Evolutionary conservation across 2,888 invertebrate species (phyloP).

Genomic region (Listrodromus nycthemerus): DNA sequence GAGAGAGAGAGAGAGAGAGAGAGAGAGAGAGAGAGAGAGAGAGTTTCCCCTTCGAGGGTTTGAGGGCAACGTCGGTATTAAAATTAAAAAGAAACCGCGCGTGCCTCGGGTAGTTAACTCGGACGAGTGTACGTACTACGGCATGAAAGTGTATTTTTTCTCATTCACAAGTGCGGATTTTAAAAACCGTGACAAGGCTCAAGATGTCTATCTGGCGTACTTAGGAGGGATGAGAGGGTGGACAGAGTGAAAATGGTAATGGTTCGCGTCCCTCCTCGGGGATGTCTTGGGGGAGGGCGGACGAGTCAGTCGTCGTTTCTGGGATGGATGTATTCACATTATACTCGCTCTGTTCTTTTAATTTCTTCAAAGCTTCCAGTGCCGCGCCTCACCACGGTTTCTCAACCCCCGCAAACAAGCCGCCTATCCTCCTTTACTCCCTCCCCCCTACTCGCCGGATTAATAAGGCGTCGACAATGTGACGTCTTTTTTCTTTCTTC

Average conservation of each 20-base stretch:
- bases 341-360: slow-evolving; percentile 83
- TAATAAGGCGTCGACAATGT: slow-evolving; percentile 84
- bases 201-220: slow-evolving; percentile 82
- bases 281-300: slow-evolving; percentile 58
- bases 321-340: slow-evolving; percentile 84
- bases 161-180: slow-evolving; percentile 72
- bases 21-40: neutral
- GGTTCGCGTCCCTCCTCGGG: slow-evolving; percentile 70
- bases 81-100: slow-evolving; percentile 32
- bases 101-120: slow-evolving; percentile 46
- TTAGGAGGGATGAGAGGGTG: slow-evolving; percentile 70
- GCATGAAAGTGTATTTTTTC: slow-evolving; percentile 19
- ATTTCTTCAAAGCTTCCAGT: slow-evolving; percentile 82
- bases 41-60: neutral
- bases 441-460: slow-evolving; percentile 75
- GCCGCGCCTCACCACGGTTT: slow-evolving; percentile 65
- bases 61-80: slow-evolving; percentile 25
- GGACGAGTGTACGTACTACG: slow-evolving; percentile 1
- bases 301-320: slow-evolving; percentile 59
- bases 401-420: slow-evolving; percentile 40
- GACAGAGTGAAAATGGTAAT: slow-evolving; percentile 80
- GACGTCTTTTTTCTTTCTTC: slow-evolving; percentile 81
- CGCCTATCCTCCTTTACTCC: too few species aligned
- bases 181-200: slow-evolving; percentile 82
- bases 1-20: neutral